Evolutionary conservation across 2,888 invertebrate species (phyloP).

Genomic region (Heteromyza rotundicornis): DNA sequence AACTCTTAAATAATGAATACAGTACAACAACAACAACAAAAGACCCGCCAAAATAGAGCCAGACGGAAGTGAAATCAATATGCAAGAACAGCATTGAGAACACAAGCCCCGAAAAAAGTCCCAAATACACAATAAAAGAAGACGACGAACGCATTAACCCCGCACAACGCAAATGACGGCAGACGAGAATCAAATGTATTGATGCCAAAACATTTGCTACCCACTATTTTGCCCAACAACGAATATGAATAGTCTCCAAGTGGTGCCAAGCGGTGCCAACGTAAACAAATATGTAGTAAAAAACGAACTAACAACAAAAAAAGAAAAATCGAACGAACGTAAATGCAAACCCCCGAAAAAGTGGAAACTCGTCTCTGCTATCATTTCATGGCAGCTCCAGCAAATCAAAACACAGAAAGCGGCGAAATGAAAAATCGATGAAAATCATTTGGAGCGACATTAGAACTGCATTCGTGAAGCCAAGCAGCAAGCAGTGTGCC

Average conservation of each 20-base stretch:
- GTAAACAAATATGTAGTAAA: conserved; percentile 52
- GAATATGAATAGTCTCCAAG: conserved; percentile 23
- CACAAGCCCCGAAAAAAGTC: not conserved
- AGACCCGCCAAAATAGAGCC: not conserved
- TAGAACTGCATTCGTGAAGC: conserved; percentile 17
- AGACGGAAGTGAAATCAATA: not conserved
- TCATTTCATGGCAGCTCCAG: too few relatives aligned
- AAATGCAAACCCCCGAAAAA: not conserved
- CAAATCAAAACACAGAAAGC: too few relatives aligned
- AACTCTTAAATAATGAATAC: too few relatives aligned
- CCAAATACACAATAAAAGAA: not conserved
- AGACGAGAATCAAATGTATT: not conserved
- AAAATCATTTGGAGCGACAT: too few relatives aligned
- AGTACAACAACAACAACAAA: too few relatives aligned
- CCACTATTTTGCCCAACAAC: too few relatives aligned
- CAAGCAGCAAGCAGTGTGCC: conserved; percentile 15
- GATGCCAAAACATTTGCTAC: too few relatives aligned
- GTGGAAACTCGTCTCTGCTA: too few relatives aligned
- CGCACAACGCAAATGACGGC: not conserved
- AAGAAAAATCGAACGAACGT: conserved; percentile 9
- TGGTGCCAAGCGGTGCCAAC: conserved; percentile 53
- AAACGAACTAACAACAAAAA: conserved; percentile 24
- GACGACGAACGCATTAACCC: not conserved
- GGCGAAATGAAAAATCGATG: too few relatives aligned
- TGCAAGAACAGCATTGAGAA: not conserved